Evolutionary conservation across 2,888 invertebrate genomes (phyloP).

Genomic region (Cynaeus angustus): DNA sequence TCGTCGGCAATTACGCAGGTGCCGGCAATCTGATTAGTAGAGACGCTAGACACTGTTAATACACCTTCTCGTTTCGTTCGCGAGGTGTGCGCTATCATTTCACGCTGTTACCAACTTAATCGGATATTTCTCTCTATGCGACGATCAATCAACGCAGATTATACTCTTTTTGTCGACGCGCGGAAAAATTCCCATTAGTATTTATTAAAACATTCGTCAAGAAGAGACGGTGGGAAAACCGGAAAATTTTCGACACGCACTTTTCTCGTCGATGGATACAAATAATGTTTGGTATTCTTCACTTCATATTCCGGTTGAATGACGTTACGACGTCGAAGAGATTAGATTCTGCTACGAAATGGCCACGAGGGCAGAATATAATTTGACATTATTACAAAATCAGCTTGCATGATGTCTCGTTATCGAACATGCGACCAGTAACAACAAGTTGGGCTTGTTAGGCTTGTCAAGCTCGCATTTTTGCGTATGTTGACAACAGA

Average conservation of each 20-base stretch:
- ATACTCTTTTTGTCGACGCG: neutral
- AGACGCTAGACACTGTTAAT: slow-evolving; percentile 58
- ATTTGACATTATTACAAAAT: slow-evolving; percentile 42
- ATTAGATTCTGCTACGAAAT: slow-evolving; percentile 38
- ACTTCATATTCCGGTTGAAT: slow-evolving; percentile 38
- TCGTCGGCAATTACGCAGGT: slow-evolving; percentile 61
- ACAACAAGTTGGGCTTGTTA: slow-evolving; percentile 26
- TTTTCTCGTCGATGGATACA: slow-evolving; percentile 18
- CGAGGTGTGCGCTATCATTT: slow-evolving; percentile 37
- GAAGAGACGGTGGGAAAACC: slow-evolving; percentile 2
- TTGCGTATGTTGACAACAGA: slow-evolving; percentile 5
- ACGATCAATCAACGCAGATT: slow-evolving; percentile 38
- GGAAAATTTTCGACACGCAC: slow-evolving; percentile 19
- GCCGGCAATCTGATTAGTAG: slow-evolving; percentile 62
- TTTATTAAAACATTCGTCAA: slow-evolving; percentile 42
- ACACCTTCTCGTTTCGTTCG: slow-evolving; percentile 49
- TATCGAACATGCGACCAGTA: slow-evolving; percentile 34
- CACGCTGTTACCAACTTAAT: slow-evolving; percentile 42
- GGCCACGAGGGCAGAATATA: slow-evolving; percentile 44
- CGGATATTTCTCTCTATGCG: slow-evolving; percentile 38
- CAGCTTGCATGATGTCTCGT: slow-evolving; percentile 41
- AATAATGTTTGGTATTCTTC: slow-evolving; percentile 40
- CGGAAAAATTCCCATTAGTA: slow-evolving; percentile 32
- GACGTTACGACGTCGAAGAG: slow-evolving; percentile 38
- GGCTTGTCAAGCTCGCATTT: slow-evolving; percentile 16